A percentile compares a stretch with the other conserved stretches of the same genome.
These are phyloP conservation scores for Apamea epomidion DNA, from an alignment of 2,888 invertebrate species.

Conservation along the genomic window DNA sequence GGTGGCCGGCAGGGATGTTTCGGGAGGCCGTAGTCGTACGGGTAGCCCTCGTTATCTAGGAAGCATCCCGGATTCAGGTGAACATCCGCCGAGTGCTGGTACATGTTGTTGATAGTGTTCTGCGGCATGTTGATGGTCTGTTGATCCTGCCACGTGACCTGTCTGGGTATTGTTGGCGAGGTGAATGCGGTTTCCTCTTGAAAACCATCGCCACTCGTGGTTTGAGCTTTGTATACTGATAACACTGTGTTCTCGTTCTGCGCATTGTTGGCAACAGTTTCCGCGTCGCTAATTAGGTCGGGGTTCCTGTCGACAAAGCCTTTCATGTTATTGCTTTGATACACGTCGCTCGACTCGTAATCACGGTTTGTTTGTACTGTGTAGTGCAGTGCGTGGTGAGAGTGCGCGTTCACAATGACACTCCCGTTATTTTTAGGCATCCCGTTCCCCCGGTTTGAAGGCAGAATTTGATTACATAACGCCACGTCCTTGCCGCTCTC, in stretches of 20 bases:
- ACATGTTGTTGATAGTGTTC: conserved; percentile 87
- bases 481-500: conserved; percentile 92
- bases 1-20: conserved; percentile 90
- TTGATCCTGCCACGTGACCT: conserved; percentile 91
- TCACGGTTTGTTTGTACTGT: conserved; percentile 88
- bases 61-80: conserved; percentile 94
- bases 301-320: conserved; percentile 93
- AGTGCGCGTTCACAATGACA: conserved; percentile 89
- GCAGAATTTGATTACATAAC: conserved; percentile 90
- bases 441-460: conserved; percentile 85
- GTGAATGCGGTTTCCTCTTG: conserved; percentile 87
- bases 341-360: conserved; percentile 90
- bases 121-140: conserved; percentile 89
- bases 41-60: conserved; percentile 94
- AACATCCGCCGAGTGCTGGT: conserved; percentile 93
- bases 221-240: conserved; percentile 87
- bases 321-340: conserved; percentile 88
- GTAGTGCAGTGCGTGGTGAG: conserved; percentile 90
- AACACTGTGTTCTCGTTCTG: conserved; percentile 86
- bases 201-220: conserved; percentile 80
- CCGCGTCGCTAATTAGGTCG: conserved; percentile 95
- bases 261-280: conserved; percentile 89
- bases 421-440: conserved; percentile 90
- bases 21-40: conserved; percentile 94
- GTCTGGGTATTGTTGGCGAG: conserved; percentile 84